Conservation (phyloP, 2,797 vertebrate species). For the Siniperca obscura region DNA sequence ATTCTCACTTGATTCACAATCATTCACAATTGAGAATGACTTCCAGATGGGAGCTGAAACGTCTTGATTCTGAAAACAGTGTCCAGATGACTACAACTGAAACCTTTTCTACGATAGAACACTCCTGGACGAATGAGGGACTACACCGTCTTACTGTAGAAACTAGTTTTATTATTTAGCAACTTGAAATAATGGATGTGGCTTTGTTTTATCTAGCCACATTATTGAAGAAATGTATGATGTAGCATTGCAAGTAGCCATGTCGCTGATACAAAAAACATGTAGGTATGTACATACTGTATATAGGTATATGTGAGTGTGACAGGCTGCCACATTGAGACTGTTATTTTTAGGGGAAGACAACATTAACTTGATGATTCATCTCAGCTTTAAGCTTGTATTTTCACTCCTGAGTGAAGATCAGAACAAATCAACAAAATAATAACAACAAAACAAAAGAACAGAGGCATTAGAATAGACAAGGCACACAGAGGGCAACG, state of each 20-base stretch:
- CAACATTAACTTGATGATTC: slow-evolving; percentile 48
- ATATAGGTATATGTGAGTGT: not conserved
- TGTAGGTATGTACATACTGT: not conserved
- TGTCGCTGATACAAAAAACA: not conserved
- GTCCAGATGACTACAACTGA: no score
- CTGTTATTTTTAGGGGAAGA: slow-evolving; percentile 11
- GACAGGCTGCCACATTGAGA: slow-evolving; percentile 24
- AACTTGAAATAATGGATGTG: slow-evolving; percentile 23
- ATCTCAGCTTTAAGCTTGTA: slow-evolving; percentile 22
- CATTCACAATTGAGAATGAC: no score
- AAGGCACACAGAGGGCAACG: slow-evolving; percentile 12
- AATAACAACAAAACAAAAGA: slow-evolving; percentile 28
- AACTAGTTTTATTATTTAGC: slow-evolving; percentile 13
- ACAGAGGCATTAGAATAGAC: slow-evolving; percentile 19
- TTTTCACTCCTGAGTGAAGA: slow-evolving; percentile 29
- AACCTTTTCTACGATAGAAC: no score
- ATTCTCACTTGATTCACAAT: no score
- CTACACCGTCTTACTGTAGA: no score
- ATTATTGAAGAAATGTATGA: slow-evolving; percentile 11
- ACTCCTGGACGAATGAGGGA: no score
- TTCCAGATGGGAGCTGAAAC: no score
- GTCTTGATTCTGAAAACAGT: no score
- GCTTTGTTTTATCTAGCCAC: slow-evolving; percentile 9
- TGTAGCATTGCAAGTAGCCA: not conserved
- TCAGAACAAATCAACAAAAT: slow-evolving; percentile 33